phyloP scores from a whole-genome alignment of 2,888 invertebrate genomes.

The Prenolepis imparis region DNA sequence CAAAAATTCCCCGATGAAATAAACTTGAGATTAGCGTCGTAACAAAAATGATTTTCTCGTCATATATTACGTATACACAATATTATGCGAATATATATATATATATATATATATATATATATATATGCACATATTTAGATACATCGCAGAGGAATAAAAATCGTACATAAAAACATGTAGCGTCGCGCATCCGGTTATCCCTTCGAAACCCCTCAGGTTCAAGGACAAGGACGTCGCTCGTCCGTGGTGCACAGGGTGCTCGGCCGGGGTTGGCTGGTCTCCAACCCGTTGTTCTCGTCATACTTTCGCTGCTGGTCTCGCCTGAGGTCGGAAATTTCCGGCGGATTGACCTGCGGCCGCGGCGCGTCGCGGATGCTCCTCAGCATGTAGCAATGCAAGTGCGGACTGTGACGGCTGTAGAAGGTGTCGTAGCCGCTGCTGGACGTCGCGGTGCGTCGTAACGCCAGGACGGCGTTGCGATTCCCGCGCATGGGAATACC shows the following conservation, averaged over 20 bases:
- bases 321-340: neutral
- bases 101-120: neutral
- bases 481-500: slow-evolving; percentile 58
- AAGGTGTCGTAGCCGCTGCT: slow-evolving; percentile 84
- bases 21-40: neutral
- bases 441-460: slow-evolving; percentile 75
- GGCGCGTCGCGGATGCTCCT: slow-evolving; percentile 57
- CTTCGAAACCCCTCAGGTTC: neutral
- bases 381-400: slow-evolving; percentile 82
- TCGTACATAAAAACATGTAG: neutral
- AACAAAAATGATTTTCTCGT: neutral
- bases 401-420: slow-evolving; percentile 80
- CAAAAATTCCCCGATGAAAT: neutral
- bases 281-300: slow-evolving; percentile 41
- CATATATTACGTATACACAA: neutral
- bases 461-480: slow-evolving; percentile 63
- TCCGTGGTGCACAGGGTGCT: slow-evolving; percentile 59
- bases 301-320: slow-evolving; percentile 25
- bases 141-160: neutral
- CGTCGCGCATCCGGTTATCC: neutral
- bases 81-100: neutral
- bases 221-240: slow-evolving; percentile 41
- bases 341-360: neutral
- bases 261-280: slow-evolving; percentile 30
- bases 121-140: neutral